phyloP scores from a whole-genome alignment of 1,140 invertebrate species.

The Saccostrea cuccullata region DNA sequence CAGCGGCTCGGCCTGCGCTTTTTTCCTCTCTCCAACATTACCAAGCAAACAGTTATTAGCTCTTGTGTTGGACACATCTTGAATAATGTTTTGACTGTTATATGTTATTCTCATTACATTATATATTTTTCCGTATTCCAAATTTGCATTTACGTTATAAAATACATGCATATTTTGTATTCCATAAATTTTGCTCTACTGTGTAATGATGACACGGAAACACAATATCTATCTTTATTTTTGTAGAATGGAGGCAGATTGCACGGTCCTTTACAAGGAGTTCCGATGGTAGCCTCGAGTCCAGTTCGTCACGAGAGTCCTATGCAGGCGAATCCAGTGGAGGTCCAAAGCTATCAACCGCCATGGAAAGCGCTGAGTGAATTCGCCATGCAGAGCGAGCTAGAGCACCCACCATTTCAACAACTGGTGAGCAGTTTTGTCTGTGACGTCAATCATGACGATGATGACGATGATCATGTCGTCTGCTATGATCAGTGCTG shows the following conservation, averaged over 20 bases:
- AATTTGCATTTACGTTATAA: no score
- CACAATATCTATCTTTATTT: background rate
- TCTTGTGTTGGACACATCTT: no score
- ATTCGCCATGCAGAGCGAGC: constrained; percentile 95
- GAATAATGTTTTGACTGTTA: no score
- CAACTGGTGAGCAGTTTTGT: constrained; percentile 89
- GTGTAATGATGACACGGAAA: no score
- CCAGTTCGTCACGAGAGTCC: constrained; percentile 91
- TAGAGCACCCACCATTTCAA: constrained; percentile 95
- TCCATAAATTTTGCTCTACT: no score
- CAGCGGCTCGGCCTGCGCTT: background rate
- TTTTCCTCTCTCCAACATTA: background rate
- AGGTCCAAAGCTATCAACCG: constrained; percentile 97
- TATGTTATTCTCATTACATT: no score
- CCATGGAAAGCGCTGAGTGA: constrained; percentile 97
- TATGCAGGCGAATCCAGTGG: constrained; percentile 81
- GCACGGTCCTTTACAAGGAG: constrained; percentile 88
- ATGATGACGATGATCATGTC: constrained; percentile 71
- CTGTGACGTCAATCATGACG: constrained; percentile 66
- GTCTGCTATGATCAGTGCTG: constrained; percentile 68
- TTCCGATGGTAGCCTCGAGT: constrained; percentile 97
- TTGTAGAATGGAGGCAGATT: constrained; percentile 93
- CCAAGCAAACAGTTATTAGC: background rate
- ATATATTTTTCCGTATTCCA: no score
- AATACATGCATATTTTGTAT: no score